These are phyloP conservation scores for Trinorchestia longiramus DNA, from an alignment of 1,140 invertebrate genomes.

Conservation along the genomic window DNA sequence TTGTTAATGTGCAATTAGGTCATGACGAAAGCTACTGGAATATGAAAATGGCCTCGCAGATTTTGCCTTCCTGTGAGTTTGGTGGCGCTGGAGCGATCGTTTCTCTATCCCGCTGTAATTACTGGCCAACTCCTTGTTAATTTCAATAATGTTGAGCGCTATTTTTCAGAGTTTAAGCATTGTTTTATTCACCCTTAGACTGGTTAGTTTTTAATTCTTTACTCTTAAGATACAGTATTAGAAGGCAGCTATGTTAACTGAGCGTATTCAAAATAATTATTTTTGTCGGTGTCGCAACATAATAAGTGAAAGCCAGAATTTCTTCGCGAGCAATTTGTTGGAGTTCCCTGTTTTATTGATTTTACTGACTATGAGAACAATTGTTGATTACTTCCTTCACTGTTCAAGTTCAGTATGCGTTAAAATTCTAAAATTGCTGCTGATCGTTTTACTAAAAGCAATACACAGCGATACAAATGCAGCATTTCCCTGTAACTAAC, in stretches of 20 bases:
- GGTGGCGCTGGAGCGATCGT: too few species aligned
- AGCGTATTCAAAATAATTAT: background rate
- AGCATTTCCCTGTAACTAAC: too few species aligned
- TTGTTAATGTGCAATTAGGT: too few species aligned
- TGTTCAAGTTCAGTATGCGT: too few species aligned
- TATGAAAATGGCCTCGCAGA: too few species aligned
- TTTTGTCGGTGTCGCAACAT: background rate
- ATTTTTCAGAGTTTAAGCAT: background rate
- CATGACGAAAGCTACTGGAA: too few species aligned
- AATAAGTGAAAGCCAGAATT: background rate
- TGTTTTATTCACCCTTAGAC: background rate
- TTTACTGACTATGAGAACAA: background rate
- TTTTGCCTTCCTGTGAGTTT: too few species aligned
- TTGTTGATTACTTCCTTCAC: background rate
- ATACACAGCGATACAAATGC: too few species aligned
- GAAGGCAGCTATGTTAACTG: background rate
- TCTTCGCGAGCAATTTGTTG: background rate
- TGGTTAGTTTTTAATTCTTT: background rate
- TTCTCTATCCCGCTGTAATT: background rate
- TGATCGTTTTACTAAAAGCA: too few species aligned
- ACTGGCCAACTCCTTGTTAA: background rate
- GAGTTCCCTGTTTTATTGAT: background rate
- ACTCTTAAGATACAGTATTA: background rate
- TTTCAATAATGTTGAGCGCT: background rate
- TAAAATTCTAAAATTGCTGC: too few species aligned